Evolutionary conservation across 2,113 vertebrate species (phyloP).

Genomic region (Calidris pugnax): DNA sequence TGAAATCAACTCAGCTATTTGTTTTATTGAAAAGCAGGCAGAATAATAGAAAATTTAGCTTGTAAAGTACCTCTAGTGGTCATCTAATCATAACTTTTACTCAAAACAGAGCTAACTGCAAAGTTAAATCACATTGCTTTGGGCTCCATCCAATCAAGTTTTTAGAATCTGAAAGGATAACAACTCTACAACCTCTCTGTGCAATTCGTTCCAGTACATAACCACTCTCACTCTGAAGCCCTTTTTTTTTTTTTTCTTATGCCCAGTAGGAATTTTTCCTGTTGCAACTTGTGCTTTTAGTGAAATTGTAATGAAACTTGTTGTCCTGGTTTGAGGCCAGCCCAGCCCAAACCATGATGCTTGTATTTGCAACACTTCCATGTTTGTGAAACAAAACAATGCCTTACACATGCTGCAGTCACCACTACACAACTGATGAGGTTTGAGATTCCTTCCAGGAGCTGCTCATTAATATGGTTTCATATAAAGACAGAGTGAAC

Average conservation of each 20-base stretch:
- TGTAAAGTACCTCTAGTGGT: background rate
- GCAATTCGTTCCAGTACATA: background rate
- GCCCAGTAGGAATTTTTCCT: background rate
- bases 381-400: background rate
- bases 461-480: background rate
- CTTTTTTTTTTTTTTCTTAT: background rate
- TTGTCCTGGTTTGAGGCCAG: background rate
- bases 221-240: background rate
- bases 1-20: background rate
- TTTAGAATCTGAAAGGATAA: background rate
- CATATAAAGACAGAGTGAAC: background rate
- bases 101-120: background rate
- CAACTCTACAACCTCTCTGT: background rate
- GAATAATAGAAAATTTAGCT: background rate
- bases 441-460: background rate
- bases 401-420: background rate
- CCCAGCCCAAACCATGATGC: background rate
- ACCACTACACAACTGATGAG: background rate
- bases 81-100: background rate
- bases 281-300: background rate
- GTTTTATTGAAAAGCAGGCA: background rate
- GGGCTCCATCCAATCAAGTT: background rate
- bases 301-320: background rate
- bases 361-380: background rate
- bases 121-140: background rate